phyloP scores from a whole-genome alignment of 2,797 vertebrate species.

The Lates japonicus region DNA sequence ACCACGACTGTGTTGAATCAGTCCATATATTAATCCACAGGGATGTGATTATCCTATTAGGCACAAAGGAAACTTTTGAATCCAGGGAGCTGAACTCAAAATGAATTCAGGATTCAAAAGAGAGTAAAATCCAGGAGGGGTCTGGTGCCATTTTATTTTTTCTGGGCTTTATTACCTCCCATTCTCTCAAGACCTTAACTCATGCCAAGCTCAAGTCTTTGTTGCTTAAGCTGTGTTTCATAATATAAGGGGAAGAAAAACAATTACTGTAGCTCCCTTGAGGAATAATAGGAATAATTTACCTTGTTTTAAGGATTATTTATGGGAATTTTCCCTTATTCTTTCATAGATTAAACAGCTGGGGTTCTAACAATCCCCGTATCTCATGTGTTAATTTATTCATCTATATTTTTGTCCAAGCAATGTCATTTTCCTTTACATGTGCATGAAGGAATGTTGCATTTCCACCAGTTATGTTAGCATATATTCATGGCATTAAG shows the following conservation, averaged over 20 bases:
- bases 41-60: slow-evolving; percentile 12
- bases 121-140: not conserved
- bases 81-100: not conserved
- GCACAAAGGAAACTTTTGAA: not conserved
- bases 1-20: not conserved
- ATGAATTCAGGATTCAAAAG: not conserved
- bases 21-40: slow-evolving; percentile 11
- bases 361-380: slow-evolving; percentile 30
- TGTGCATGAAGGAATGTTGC: slow-evolving; percentile 77
- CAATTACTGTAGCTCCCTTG: not conserved
- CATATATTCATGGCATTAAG: slow-evolving; percentile 75
- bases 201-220: not conserved
- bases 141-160: slow-evolving; percentile 3
- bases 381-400: slow-evolving; percentile 54
- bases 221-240: not conserved
- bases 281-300: not conserved
- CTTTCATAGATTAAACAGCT: not conserved
- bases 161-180: not conserved
- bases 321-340: slow-evolving; percentile 1
- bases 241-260: not conserved
- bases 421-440: slow-evolving; percentile 65
- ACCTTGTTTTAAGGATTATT: not conserved
- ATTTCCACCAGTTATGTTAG: slow-evolving; percentile 71
- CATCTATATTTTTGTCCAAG: slow-evolving; percentile 60
- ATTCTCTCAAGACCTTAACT: not conserved